phyloP scores from a whole-genome alignment of 2,797 vertebrate genomes.

The Lutjanus argentimaculatus region DNA sequence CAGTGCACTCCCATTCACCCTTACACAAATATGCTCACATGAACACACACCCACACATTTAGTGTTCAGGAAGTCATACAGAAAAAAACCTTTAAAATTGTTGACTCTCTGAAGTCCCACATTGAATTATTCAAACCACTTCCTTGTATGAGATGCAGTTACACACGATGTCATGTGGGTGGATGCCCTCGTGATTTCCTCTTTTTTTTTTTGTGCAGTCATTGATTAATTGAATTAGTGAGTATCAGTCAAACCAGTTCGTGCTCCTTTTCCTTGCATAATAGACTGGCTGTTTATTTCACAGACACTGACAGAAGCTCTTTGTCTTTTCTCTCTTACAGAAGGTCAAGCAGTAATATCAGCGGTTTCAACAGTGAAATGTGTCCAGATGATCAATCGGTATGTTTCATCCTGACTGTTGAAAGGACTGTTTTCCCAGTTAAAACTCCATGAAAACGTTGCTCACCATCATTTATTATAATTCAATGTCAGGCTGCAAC shows the following conservation, averaged over 20 bases:
- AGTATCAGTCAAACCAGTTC: rapidly evolving
- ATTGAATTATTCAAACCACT: neutral
- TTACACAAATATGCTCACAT: too few species aligned
- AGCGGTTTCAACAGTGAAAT: constrained; percentile 96
- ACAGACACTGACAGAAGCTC: constrained; percentile 18
- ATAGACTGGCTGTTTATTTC: neutral
- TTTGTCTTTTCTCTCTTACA: constrained; percentile 67
- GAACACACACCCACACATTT: neutral
- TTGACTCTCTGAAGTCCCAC: rapidly evolving
- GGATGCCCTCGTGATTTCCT: rapidly evolving
- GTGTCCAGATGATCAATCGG: constrained; percentile 94
- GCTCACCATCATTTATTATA: neutral
- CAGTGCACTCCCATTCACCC: constrained; percentile 43
- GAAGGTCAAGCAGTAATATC: constrained; percentile 95
- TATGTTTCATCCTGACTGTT: constrained; percentile 66
- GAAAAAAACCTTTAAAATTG: neutral
- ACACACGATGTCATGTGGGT: rapidly evolving
- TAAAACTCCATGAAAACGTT: neutral
- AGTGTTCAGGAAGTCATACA: neutral
- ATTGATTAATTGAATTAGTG: rapidly evolving
- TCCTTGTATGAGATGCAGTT: neutral
- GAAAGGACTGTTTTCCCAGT: neutral
- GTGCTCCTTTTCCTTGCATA: neutral
- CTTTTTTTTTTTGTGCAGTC: neutral
- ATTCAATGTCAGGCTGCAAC: too few species aligned